Evolutionary conservation across 2,113 vertebrate genomes (phyloP).

Genomic region (Nannobrachium achirus): DNA sequence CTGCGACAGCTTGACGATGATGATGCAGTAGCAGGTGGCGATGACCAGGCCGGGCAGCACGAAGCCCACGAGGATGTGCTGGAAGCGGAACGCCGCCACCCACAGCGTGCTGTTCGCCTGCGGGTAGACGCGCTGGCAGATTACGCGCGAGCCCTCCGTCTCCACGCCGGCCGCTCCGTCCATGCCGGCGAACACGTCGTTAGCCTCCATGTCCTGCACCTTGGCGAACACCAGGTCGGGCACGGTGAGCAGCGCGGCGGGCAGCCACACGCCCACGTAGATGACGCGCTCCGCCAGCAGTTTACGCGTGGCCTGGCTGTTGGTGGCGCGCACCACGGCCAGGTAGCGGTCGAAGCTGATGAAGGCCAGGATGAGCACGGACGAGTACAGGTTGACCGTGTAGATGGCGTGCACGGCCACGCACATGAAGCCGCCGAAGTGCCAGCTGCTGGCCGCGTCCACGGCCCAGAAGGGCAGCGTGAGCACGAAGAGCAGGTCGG

Average conservation of each 20-base stretch:
- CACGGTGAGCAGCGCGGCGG: conserved; percentile 88
- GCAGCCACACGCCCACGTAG: conserved; percentile 94
- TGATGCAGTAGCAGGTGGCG: conserved; percentile 94
- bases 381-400: conserved; percentile 96
- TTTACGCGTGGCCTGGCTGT: conserved; percentile 89
- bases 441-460: conserved; percentile 89
- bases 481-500: conserved; percentile 94
- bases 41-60: conserved; percentile 93
- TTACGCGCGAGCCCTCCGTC: conserved; percentile 47
- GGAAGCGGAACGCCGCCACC: conserved; percentile 88
- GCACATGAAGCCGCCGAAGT: conserved; percentile 89
- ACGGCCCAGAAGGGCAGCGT: conserved; percentile 97
- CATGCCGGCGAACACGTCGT: conserved; percentile 4
- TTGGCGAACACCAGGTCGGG: conserved; percentile 91
- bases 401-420: conserved; percentile 94
- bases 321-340: conserved; percentile 93
- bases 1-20: conserved; percentile 89
- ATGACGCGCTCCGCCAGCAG: conserved; percentile 89
- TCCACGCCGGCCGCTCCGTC: conserved; percentile 30
- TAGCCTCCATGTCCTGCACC: conserved; percentile 45
- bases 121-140: conserved; percentile 91
- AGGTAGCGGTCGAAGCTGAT: conserved; percentile 96
- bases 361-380: conserved; percentile 95
- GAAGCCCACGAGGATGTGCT: conserved; percentile 93
- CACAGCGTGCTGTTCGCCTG: conserved; percentile 66